Evolutionary conservation across 2,888 invertebrate species (phyloP).

Genomic region (Polymixis flavicincta): DNA sequence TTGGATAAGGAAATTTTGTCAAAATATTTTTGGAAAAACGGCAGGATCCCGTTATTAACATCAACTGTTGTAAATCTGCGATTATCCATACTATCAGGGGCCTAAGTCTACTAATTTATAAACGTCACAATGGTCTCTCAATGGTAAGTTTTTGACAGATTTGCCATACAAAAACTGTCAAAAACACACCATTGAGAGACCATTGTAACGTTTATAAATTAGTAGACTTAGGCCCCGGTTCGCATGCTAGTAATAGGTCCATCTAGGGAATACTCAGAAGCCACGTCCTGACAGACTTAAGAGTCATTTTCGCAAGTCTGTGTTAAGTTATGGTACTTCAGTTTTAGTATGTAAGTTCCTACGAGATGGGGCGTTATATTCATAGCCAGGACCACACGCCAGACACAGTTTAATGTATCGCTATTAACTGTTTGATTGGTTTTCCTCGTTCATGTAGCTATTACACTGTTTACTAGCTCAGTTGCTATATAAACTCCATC

Average conservation of each 20-base stretch:
- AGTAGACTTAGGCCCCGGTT: no score
- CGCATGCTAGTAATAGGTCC: no score
- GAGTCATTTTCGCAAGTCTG: neutral
- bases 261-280: no score
- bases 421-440: conserved; percentile 57
- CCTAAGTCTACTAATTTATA: no score
- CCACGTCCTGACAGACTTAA: neutral
- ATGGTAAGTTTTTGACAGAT: no score
- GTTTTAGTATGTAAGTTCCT: conserved; percentile 12
- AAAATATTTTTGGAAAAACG: no score
- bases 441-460: conserved; percentile 50
- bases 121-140: no score
- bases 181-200: no score
- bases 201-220: no score
- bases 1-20: no score
- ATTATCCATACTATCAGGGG: neutral
- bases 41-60: neutral
- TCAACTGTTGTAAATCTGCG: neutral
- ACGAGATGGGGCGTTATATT: conserved; percentile 14
- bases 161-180: no score
- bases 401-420: conserved; percentile 49
- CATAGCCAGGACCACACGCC: conserved; percentile 40
- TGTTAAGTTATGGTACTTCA: neutral
- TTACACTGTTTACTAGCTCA: conserved; percentile 51
- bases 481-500: conserved; percentile 38